phyloP scores from a whole-genome alignment of 2,888 invertebrate species.

The Microctonus hyperodae region DNA sequence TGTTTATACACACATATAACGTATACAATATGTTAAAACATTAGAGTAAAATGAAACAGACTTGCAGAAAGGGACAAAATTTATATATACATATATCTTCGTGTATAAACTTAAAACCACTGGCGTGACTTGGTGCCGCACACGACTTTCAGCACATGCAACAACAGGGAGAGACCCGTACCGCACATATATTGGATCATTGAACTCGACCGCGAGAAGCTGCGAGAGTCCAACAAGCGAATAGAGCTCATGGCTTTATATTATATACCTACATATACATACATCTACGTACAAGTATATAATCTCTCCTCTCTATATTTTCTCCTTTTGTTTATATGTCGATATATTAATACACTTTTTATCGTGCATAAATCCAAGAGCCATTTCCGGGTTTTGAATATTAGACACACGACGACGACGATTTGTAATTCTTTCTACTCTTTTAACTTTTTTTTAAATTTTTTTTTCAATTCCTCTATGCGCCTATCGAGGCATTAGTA shows the following conservation, averaged over 20 bases:
- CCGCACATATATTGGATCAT: conserved; percentile 18
- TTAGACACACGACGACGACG: background rate
- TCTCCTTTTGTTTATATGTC: background rate
- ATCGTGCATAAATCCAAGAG: conserved; percentile 1
- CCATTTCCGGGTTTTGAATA: conserved; percentile 4
- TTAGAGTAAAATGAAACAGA: conserved; percentile 5
- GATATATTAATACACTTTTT: conserved; percentile 19
- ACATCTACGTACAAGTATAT: conserved; percentile 3
- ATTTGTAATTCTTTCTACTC: background rate
- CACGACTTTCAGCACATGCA: conserved; percentile 26
- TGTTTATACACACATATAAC: background rate
- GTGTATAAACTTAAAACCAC: conserved; percentile 9
- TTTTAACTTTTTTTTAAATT: background rate
- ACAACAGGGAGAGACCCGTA: conserved; percentile 17
- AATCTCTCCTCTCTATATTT: background rate
- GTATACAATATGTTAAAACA: background rate
- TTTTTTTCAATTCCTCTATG: background rate
- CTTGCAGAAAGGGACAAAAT: background rate
- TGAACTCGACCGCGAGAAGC: conserved; percentile 17
- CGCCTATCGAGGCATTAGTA: background rate
- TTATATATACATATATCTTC: background rate
- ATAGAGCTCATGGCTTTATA: conserved; percentile 8
- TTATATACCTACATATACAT: conserved; percentile 9
- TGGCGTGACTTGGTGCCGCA: conserved; percentile 13
- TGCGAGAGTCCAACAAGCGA: conserved; percentile 10